Conservation (phyloP, 2,113 vertebrate species). For the Psilopogon haemacephalus region DNA sequence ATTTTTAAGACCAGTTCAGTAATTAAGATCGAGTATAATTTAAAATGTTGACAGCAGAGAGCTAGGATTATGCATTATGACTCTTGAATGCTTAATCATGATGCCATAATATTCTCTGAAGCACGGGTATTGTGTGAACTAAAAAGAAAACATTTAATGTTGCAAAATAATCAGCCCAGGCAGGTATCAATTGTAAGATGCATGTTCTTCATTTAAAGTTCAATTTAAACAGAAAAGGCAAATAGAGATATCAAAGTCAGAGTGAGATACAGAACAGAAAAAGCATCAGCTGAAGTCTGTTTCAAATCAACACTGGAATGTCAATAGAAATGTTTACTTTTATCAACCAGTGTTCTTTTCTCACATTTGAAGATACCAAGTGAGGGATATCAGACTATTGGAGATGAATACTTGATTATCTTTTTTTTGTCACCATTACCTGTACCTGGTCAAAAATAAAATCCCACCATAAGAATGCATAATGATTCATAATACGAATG, state of each 20-base stretch:
- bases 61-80: neutral
- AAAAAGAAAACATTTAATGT: neutral
- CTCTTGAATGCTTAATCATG: neutral
- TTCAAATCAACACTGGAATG: neutral
- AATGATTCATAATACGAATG: conserved; percentile 29
- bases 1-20: neutral
- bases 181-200: neutral
- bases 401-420: neutral
- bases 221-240: neutral
- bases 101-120: neutral
- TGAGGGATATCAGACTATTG: conserved; percentile 3
- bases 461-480: conserved; percentile 1
- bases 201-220: neutral
- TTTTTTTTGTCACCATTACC: neutral
- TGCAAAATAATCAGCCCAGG: neutral
- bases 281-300: neutral
- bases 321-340: neutral
- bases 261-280: neutral
- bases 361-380: neutral
- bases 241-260: neutral
- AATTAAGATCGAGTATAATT: neutral
- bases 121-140: neutral
- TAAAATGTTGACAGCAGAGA: neutral
- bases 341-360: neutral
- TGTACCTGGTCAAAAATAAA: conserved; percentile 5